Conservation (phyloP, 1,140 invertebrate species). For the Bombus impatiens region DNA sequence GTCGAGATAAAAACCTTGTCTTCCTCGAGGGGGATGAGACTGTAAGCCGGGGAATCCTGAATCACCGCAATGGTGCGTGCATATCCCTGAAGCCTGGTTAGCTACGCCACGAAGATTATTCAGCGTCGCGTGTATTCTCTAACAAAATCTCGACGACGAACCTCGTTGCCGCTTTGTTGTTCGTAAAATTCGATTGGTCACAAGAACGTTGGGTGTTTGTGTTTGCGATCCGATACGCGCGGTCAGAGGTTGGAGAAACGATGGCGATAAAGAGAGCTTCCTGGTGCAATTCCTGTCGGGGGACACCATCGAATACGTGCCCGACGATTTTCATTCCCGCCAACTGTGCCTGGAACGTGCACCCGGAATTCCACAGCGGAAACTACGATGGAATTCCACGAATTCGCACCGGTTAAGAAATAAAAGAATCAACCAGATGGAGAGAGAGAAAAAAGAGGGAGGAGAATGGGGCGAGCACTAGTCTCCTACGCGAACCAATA, state of each 20-base stretch:
- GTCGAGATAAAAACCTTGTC: neutral
- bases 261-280: neutral
- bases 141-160: neutral
- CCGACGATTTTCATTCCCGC: slow-evolving; percentile 27
- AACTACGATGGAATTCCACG: slow-evolving; percentile 12
- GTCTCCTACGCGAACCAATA: slow-evolving; percentile 28
- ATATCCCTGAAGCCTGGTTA: neutral
- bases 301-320: slow-evolving; percentile 5
- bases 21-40: neutral
- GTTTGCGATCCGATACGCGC: neutral
- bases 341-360: slow-evolving; percentile 35
- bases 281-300: neutral
- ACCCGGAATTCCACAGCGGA: slow-evolving; percentile 1
- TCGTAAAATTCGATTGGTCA: neutral
- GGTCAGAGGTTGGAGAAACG: neutral
- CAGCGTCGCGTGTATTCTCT: neutral
- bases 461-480: neutral
- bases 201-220: too few relatives aligned
- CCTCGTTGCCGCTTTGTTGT: neutral
- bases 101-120: neutral
- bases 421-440: neutral
- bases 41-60: neutral
- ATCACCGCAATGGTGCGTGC: neutral
- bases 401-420: neutral
- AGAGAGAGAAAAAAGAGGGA: neutral